These are phyloP conservation scores for Leptinotarsa peninsularis DNA, from an alignment of 2,888 invertebrate genomes.

Conservation along the genomic window DNA sequence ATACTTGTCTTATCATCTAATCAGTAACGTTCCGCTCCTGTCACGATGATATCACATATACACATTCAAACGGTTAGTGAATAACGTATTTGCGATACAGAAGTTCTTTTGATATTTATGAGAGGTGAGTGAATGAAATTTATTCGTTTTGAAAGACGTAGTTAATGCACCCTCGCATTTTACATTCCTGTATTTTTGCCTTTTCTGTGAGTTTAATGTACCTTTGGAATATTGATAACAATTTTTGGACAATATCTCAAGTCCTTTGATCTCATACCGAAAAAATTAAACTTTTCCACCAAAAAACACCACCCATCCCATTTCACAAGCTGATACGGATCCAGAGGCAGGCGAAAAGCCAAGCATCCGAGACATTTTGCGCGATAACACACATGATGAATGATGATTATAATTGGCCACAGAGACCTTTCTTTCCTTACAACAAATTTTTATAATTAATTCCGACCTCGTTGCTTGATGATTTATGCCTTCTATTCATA, in stretches of 20 bases:
- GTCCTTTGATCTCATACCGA: background rate
- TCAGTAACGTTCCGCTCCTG: too few species aligned
- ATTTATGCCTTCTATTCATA: slow-evolving; percentile 43
- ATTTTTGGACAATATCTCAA: background rate
- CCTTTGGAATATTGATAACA: too few species aligned
- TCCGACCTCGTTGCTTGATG: slow-evolving; percentile 33
- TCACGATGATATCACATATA: too few species aligned
- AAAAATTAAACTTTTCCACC: background rate
- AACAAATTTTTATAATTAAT: slow-evolving; percentile 44
- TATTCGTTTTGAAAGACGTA: too few species aligned
- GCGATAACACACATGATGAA: slow-evolving; percentile 64
- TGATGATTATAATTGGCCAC: slow-evolving; percentile 61
- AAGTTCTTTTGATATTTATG: too few species aligned
- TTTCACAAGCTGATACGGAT: slow-evolving; percentile 50
- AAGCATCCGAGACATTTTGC: slow-evolving; percentile 56
- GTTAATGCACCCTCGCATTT: too few species aligned
- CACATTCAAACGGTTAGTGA: too few species aligned
- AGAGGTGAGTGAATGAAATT: too few species aligned
- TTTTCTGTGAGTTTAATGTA: too few species aligned
- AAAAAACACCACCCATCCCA: background rate
- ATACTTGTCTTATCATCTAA: too few species aligned
- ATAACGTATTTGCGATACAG: too few species aligned
- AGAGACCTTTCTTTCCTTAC: slow-evolving; percentile 36
- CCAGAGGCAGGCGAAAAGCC: slow-evolving; percentile 58
- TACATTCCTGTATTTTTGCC: too few species aligned